Percentiles rank a stretch among this genome's conserved stretches.
Conservation (phyloP, 2,113 vertebrate species). For the Eretmochelys imbricata region DNA sequence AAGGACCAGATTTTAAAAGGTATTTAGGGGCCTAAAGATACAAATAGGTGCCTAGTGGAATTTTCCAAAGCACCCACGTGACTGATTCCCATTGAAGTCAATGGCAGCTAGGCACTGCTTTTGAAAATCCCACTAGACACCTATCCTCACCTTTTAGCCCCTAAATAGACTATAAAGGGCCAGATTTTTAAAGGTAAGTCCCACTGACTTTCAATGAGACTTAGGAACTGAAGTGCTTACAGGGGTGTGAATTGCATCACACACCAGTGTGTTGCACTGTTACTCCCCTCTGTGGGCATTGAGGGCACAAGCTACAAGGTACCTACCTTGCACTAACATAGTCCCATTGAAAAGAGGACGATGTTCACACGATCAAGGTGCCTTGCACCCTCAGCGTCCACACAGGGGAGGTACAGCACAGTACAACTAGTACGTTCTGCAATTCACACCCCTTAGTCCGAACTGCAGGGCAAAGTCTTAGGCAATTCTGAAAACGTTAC, state of each 20-base stretch:
- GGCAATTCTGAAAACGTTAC: not conserved
- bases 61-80: not conserved
- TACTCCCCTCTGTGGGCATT: no score
- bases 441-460: not conserved
- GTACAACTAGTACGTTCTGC: not conserved
- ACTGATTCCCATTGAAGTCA: not conserved
- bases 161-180: not conserved
- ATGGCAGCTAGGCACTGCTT: not conserved
- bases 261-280: no score
- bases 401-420: no score
- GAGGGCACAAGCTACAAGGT: not conserved
- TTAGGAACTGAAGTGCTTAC: not conserved
- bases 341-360: not conserved
- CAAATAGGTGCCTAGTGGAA: not conserved
- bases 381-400: not conserved
- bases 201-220: not conserved
- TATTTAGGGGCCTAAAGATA: not conserved
- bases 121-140: not conserved
- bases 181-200: not conserved
- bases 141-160: not conserved
- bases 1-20: not conserved
- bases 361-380: not conserved
- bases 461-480: not conserved
- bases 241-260: not conserved
- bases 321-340: not conserved